These are phyloP conservation scores for Cebidichthys violaceus DNA, from an alignment of 2,113 vertebrate species.

Conservation along the genomic window DNA sequence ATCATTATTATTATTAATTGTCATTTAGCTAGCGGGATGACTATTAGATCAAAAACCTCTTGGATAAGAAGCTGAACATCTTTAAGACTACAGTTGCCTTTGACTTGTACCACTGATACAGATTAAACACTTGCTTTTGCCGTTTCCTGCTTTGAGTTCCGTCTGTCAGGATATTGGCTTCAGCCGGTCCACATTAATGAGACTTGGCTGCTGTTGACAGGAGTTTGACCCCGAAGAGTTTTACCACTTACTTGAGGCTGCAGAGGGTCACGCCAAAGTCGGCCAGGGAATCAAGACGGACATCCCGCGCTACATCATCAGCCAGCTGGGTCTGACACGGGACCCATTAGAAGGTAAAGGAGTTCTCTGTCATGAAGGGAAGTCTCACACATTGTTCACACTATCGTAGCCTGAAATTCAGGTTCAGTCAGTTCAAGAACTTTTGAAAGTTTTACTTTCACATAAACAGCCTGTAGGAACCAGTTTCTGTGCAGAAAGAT, in stretches of 20 bases:
- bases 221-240: constrained; percentile 98
- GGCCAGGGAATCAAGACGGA: constrained; percentile 95
- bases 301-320: constrained; percentile 96
- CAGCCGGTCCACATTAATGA: constrained; percentile 31
- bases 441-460: background rate
- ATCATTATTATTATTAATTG: too few species aligned
- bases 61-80: background rate
- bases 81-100: background rate
- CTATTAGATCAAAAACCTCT: background rate
- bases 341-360: constrained; percentile 90
- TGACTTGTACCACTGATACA: background rate
- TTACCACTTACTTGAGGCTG: constrained; percentile 95
- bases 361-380: background rate
- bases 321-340: constrained; percentile 92
- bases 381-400: background rate
- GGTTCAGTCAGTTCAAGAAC: background rate
- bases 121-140: background rate
- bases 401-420: background rate
- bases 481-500: background rate
- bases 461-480: background rate
- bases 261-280: constrained; percentile 95
- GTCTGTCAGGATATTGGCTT: background rate
- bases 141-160: background rate
- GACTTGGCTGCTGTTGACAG: constrained; percentile 72
- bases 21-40: background rate